Conservation (phyloP, 1,140 invertebrate genomes). For the Calycopis cecrops region DNA sequence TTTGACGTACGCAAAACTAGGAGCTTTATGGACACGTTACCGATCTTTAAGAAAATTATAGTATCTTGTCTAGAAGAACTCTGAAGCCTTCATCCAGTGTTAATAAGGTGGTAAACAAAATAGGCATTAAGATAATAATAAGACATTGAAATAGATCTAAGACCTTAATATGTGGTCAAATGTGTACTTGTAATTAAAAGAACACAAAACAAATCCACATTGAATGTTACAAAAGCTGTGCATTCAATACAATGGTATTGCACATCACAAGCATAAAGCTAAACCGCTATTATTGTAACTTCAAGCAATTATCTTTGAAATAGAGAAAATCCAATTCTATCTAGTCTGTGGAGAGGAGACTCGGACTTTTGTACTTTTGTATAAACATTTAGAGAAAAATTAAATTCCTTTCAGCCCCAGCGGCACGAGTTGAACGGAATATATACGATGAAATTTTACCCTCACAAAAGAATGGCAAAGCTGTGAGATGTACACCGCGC, state of each 20-base stretch:
- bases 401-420: constrained; percentile 3
- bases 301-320: constrained; percentile 9
- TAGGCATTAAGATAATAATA: too few species aligned
- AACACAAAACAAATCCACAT: too few species aligned
- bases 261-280: not conserved
- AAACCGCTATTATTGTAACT: not conserved
- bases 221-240: not conserved
- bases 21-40: too few species aligned
- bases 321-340: constrained; percentile 3
- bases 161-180: too few species aligned
- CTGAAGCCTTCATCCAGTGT: too few species aligned
- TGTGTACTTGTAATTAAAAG: too few species aligned
- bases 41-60: too few species aligned
- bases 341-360: not conserved
- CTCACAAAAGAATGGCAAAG: constrained; percentile 1
- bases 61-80: too few species aligned
- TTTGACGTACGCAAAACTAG: too few species aligned
- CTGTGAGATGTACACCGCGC: not conserved
- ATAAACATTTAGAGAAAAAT: constrained; percentile 10
- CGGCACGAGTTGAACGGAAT: not conserved
- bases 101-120: too few species aligned
- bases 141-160: too few species aligned
- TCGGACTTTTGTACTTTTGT: not conserved
- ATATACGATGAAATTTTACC: not conserved
- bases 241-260: not conserved